Evolutionary conservation across 2,888 invertebrate species (phyloP).

Genomic region (Agrotis exclamationis): DNA sequence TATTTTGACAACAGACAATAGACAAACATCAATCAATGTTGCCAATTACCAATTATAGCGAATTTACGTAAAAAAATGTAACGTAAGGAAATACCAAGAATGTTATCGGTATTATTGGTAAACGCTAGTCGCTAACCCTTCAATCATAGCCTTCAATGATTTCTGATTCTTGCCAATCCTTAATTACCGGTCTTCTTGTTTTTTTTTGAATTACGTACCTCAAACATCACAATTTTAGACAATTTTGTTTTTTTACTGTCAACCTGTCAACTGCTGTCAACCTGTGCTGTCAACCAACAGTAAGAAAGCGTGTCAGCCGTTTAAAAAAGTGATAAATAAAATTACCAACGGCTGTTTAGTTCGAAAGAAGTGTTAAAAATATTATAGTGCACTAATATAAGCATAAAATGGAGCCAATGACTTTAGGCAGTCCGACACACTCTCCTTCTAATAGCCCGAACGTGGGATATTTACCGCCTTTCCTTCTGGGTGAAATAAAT

Average conservation of each 20-base stretch:
- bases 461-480: constrained; percentile 94
- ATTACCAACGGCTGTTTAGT: constrained; percentile 44
- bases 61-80: too few relatives aligned
- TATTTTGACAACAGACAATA: constrained; percentile 74
- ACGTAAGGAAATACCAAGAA: too few relatives aligned
- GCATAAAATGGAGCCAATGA: constrained; percentile 95
- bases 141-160: neutral
- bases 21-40: constrained; percentile 69
- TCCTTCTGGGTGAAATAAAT: constrained; percentile 94
- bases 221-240: constrained; percentile 41
- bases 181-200: constrained; percentile 2
- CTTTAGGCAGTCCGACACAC: constrained; percentile 94
- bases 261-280: neutral
- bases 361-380: constrained; percentile 19
- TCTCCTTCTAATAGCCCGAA: constrained; percentile 93
- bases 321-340: constrained; percentile 48
- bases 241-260: constrained; percentile 45
- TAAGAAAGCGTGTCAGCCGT: constrained; percentile 55
- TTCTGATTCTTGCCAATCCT: neutral
- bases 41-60: constrained; percentile 61
- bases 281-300: constrained; percentile 24
- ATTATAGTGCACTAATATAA: constrained; percentile 15
- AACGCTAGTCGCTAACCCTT: too few relatives aligned
- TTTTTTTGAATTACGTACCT: constrained; percentile 6
- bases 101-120: too few relatives aligned